Percentiles rank a stretch among this genome's conserved stretches.
These are phyloP conservation scores for Nycticryphes semicollaris DNA, from an alignment of 2,113 vertebrate species.

Conservation along the genomic window DNA sequence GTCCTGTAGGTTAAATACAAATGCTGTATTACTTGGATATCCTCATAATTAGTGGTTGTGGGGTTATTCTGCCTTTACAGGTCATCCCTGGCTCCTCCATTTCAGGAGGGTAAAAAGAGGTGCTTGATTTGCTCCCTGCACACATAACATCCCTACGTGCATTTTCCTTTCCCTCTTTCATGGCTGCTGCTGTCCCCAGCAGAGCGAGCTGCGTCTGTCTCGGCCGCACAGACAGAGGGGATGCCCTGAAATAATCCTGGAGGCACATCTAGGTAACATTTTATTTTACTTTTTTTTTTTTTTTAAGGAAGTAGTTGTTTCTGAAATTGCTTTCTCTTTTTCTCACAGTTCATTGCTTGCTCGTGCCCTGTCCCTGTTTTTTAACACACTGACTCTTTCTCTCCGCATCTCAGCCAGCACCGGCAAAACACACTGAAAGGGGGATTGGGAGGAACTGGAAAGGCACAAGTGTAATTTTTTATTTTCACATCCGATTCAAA, in stretches of 20 bases:
- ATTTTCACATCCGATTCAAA: fast-evolving
- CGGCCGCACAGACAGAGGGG: fast-evolving
- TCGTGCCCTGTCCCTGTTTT: background rate
- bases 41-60: fast-evolving
- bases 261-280: background rate
- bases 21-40: background rate
- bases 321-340: background rate
- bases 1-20: background rate
- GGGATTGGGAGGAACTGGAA: background rate
- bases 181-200: background rate
- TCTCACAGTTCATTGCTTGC: fast-evolving
- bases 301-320: background rate
- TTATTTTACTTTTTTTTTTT: background rate
- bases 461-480: background rate
- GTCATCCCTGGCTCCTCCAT: background rate
- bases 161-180: background rate
- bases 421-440: background rate
- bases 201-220: background rate
- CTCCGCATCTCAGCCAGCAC: background rate
- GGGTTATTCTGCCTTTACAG: background rate
- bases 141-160: fast-evolving
- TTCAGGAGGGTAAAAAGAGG: background rate
- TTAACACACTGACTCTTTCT: background rate
- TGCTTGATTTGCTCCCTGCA: background rate
- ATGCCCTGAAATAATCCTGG: background rate